Evolutionary conservation across 2,113 vertebrate genomes (phyloP).

Genomic region (Bubo bubo): DNA sequence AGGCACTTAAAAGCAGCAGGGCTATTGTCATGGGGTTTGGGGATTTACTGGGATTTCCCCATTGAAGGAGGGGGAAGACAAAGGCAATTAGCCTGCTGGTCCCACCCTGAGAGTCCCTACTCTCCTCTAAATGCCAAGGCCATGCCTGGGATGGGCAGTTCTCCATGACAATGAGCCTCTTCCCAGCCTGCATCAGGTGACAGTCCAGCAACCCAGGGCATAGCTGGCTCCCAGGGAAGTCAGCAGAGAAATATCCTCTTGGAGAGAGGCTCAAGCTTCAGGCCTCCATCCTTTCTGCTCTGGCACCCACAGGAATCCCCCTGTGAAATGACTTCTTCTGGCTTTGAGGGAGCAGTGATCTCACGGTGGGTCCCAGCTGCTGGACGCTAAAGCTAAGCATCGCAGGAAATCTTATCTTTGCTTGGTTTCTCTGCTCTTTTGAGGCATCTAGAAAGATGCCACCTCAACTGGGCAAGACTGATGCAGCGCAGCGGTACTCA

Average conservation of each 20-base stretch:
- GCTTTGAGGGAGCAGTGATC: background rate
- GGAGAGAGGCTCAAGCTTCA: background rate
- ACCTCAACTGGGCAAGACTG: background rate
- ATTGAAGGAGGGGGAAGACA: background rate
- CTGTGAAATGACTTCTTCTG: background rate
- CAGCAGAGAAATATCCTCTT: background rate
- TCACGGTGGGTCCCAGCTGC: background rate
- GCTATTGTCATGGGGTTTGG: constrained; percentile 49
- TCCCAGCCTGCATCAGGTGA: background rate
- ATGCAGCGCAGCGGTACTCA: rapidly evolving
- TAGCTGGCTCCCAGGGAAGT: background rate
- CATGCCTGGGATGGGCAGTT: background rate
- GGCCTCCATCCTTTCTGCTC: background rate
- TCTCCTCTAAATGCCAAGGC: constrained; percentile 44
- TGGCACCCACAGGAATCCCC: background rate
- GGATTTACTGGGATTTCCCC: constrained; percentile 2
- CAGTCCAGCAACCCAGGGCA: background rate
- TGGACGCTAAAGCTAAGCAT: background rate
- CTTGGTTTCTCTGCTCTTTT: background rate
- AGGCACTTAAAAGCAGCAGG: constrained; percentile 20
- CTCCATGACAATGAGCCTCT: constrained; percentile 55
- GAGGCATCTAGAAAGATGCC: background rate
- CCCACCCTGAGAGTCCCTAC: background rate
- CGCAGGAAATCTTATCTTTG: background rate
- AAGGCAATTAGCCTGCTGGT: constrained; percentile 34